Conservation (phyloP, 1,140 invertebrate species). For the Anoplolepis gracilipes region DNA sequence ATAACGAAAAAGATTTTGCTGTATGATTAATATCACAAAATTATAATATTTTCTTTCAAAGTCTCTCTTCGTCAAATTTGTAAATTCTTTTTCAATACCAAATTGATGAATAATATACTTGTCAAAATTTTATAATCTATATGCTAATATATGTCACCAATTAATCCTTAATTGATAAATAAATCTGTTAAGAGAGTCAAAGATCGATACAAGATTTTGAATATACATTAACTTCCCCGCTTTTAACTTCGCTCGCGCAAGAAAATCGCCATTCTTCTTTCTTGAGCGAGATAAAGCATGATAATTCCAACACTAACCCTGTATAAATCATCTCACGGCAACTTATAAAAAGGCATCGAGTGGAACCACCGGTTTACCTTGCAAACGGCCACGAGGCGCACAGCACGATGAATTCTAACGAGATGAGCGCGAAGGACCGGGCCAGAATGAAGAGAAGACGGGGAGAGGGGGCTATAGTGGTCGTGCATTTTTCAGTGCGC, state of each 20-base stretch:
- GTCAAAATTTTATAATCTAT: background rate
- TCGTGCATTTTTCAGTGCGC: constrained; percentile 66
- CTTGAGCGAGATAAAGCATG: constrained; percentile 14
- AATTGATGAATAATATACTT: background rate
- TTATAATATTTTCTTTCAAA: constrained; percentile 1
- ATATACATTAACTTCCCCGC: background rate
- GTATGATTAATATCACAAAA: background rate
- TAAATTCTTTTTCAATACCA: background rate
- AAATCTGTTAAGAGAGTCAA: background rate
- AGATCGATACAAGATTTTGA: background rate
- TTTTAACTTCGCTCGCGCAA: constrained; percentile 27
- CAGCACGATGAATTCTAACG: constrained; percentile 59
- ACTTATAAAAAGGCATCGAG: constrained; percentile 52
- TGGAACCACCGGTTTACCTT: constrained; percentile 58
- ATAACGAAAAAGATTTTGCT: background rate
- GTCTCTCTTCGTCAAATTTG: background rate
- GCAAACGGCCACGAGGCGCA: constrained; percentile 53
- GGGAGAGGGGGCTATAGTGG: background rate
- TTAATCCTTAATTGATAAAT: background rate
- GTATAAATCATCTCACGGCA: constrained; percentile 51
- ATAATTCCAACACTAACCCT: constrained; percentile 50
- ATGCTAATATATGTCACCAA: background rate
- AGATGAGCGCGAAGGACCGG: constrained; percentile 10
- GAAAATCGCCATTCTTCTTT: constrained; percentile 16
- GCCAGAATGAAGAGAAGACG: background rate